Percentiles rank a stretch among this genome's conserved stretches.
Conservation (phyloP, 2,797 vertebrate genomes). For the Enteromius viviparus region DNA sequence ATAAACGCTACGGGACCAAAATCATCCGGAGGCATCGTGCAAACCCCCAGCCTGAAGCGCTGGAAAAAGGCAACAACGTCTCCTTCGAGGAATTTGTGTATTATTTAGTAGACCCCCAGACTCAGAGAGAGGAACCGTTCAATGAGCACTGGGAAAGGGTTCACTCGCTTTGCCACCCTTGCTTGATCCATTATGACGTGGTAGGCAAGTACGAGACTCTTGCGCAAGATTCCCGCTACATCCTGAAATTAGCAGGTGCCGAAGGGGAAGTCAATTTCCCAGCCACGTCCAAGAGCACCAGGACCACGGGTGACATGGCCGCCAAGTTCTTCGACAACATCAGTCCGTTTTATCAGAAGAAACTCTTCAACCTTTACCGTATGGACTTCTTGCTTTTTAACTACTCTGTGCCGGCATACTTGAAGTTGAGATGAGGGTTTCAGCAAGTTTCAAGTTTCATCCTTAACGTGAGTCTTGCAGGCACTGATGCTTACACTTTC, state of each 20-base stretch:
- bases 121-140: constrained; percentile 86
- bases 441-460: neutral
- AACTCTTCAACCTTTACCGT: constrained; percentile 91
- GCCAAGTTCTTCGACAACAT: constrained; percentile 88
- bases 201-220: constrained; percentile 96
- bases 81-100: constrained; percentile 91
- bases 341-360: constrained; percentile 90
- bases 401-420: constrained; percentile 89
- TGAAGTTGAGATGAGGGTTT: constrained; percentile 78
- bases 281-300: constrained; percentile 76
- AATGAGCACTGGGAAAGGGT: constrained; percentile 97
- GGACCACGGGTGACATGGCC: constrained; percentile 83
- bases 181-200: constrained; percentile 91
- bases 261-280: constrained; percentile 83
- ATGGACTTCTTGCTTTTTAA: constrained; percentile 98
- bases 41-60: constrained; percentile 75
- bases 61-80: constrained; percentile 85
- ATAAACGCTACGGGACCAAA: constrained; percentile 90
- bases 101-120: constrained; percentile 90
- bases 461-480: neutral
- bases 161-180: constrained; percentile 94
- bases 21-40: constrained; percentile 87
- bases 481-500: neutral
- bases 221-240: constrained; percentile 84
- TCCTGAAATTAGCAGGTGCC: constrained; percentile 82